Base-by-base conservation (phyloP, 1,140 invertebrate genomes). In the Melanaphis sacchari region DNA sequence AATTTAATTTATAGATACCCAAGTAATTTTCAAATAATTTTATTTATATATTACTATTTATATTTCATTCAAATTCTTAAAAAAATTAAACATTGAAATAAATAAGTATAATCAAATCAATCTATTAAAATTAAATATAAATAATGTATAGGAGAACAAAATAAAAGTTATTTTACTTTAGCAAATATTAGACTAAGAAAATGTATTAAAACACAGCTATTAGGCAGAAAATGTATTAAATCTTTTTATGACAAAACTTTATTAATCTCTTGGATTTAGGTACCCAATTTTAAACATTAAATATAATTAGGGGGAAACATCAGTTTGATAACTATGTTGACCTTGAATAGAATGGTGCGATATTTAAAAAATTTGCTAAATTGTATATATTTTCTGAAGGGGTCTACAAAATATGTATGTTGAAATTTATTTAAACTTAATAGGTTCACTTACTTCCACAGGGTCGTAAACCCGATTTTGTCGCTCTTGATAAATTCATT, bases 401-500 rank as follows among this genome's bases (percentile, higher is more conserved):
- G 31, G 31, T 18, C 15, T 6, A 18, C 15, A 21, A 76, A 76
- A n/a, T 76, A 66, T 9, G 6, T 0, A 76, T 21, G 31, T 76
- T n/a, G 0, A n/a, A 18, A 76, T n/a, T 66, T n/a, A 76, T 18
- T n/a, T 31, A 59, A 43, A 49, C 15, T 9, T 6, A 26, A 52
- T 52, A 26, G 7, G 36, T 24, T 0, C 5, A 90, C 89, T 90
- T 36, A 90, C 89, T 66, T 41, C 24, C 11, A 24, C 6, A 31
- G 36, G 89, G 89, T 18, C 54, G 89, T 59, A 90, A 11, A 66
- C 52, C 52, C 2, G 38, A 38, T 90, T 90, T 90, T 26, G 89
- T 6, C 26, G 54, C 89, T 41, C 52, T 90, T 4, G 89, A n/a
- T 40, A 90, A 66, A 26, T 90, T 90, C 89, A 90, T 90, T 40